Percentiles rank a stretch among this genome's conserved stretches.
Evolutionary conservation across 2,797 vertebrate genomes (phyloP).

Genomic region (Myotis planiceps): DNA sequence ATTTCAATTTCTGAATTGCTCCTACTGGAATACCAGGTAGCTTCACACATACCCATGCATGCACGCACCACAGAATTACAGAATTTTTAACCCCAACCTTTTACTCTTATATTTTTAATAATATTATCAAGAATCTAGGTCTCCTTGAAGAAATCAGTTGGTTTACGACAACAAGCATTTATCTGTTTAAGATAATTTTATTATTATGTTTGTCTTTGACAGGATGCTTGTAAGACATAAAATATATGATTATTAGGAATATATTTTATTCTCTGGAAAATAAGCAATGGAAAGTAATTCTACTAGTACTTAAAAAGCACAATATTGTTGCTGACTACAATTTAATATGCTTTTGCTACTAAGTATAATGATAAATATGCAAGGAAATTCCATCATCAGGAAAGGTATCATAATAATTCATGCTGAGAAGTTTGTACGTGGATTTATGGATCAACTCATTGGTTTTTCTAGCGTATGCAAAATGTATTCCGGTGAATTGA

Average conservation of each 20-base stretch:
- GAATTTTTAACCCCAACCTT: not conserved
- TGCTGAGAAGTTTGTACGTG: not conserved
- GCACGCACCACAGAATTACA: not conserved
- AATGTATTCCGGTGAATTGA: not conserved
- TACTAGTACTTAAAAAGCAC: not conserved
- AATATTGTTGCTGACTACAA: not conserved
- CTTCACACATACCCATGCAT: not conserved
- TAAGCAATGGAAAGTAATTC: constrained; percentile 20
- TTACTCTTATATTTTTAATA: not conserved
- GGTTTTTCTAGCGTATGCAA: not conserved
- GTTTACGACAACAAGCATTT: not conserved
- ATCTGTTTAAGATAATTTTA: not conserved
- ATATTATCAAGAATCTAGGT: not conserved
- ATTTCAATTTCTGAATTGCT: not conserved
- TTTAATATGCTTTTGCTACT: not conserved
- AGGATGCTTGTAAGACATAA: not conserved
- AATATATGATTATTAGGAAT: not conserved
- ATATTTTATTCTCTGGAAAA: not conserved
- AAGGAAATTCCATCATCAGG: not conserved
- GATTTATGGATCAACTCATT: not conserved
- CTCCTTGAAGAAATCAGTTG: not conserved
- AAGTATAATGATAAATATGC: constrained; percentile 3
- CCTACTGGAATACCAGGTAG: not conserved
- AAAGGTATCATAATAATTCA: not conserved
- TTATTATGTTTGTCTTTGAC: not conserved